phyloP scores from a whole-genome alignment of 2,113 vertebrate genomes.

The Cephalopterus ornatus region DNA sequence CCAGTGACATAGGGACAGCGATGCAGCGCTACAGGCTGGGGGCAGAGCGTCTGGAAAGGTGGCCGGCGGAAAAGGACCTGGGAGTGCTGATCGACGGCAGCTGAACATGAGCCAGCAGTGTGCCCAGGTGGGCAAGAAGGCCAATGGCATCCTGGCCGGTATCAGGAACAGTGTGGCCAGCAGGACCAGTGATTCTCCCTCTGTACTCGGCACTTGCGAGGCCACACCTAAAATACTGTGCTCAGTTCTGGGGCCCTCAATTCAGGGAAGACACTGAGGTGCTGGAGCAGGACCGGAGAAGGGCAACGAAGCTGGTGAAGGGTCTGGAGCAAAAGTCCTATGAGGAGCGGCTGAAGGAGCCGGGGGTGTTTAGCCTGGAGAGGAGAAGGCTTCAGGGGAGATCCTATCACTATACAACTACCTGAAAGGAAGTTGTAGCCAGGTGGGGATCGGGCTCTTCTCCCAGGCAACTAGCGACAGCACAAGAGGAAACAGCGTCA shows the following conservation, averaged over 20 bases:
- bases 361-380: not conserved
- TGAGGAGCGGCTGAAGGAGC: not conserved
- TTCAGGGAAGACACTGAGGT: not conserved
- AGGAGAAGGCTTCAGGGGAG: not conserved
- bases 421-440: too few species aligned
- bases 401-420: accelerated
- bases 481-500: not conserved
- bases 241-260: not conserved
- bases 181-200: not conserved
- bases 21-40: not conserved
- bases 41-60: not conserved
- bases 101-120: not conserved
- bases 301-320: not conserved
- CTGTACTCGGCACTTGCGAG: too few species aligned
- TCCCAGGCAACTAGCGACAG: not conserved
- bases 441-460: not conserved
- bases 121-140: not conserved
- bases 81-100: not conserved
- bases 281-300: not conserved
- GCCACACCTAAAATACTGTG: not conserved
- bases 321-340: not conserved
- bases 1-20: not conserved
- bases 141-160: too few species aligned
- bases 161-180: not conserved
- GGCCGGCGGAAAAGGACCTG: not conserved